phyloP scores from a whole-genome alignment of 2,888 invertebrate species.

The Brachyptera putata region DNA sequence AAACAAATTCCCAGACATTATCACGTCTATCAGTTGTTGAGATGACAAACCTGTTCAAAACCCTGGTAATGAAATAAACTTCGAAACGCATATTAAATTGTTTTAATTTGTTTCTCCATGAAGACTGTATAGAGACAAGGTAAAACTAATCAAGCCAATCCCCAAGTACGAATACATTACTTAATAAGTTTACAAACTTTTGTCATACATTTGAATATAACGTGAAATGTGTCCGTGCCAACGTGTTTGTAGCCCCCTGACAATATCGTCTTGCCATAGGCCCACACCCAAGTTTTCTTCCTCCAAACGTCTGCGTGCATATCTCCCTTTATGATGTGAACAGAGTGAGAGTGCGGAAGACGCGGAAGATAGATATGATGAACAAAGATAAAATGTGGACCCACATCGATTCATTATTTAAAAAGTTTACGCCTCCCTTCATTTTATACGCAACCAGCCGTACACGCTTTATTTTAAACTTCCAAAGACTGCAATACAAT shows the following conservation, averaged over 20 bases:
- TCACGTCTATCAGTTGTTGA: too few relatives aligned
- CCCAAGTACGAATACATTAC: too few relatives aligned
- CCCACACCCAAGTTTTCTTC: constrained; percentile 15
- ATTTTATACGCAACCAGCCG: neutral
- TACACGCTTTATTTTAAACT: neutral
- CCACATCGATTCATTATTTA: constrained; percentile 22
- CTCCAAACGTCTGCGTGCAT: neutral
- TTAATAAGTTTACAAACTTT: too few relatives aligned
- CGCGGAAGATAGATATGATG: constrained; percentile 1
- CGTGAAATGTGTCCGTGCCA: neutral
- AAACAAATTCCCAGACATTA: too few relatives aligned
- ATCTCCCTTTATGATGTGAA: constrained; percentile 10
- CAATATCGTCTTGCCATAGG: too few relatives aligned
- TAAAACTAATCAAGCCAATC: too few relatives aligned
- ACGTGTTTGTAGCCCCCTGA: neutral
- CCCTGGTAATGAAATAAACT: too few relatives aligned
- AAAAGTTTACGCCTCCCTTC: constrained; percentile 1
- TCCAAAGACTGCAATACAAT: neutral
- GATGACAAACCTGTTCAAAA: too few relatives aligned
- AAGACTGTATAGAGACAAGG: too few relatives aligned
- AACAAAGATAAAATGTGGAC: neutral
- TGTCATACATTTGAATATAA: too few relatives aligned
- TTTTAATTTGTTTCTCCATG: too few relatives aligned
- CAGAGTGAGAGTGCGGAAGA: constrained; percentile 5
- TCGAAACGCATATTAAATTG: too few relatives aligned